Evolutionary conservation across 2,888 invertebrate species (phyloP).

Genomic region (Polydrusus cervinus): DNA sequence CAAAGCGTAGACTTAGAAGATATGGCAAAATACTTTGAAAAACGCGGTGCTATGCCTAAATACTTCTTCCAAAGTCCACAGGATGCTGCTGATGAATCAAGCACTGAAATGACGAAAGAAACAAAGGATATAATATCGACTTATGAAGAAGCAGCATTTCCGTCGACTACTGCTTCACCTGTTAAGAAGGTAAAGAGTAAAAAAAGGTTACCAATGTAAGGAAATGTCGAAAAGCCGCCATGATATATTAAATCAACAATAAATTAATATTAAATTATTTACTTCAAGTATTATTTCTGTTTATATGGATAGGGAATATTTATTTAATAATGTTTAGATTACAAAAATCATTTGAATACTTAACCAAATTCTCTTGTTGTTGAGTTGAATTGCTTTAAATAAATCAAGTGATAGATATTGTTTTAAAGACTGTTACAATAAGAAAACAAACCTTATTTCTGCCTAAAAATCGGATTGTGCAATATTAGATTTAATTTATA

Average conservation of each 20-base stretch:
- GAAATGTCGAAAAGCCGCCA: background rate
- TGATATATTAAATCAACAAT: background rate
- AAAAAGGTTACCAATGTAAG: conserved; percentile 31
- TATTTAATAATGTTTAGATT: background rate
- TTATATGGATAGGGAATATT: background rate
- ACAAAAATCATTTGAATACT: background rate
- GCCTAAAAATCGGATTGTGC: background rate
- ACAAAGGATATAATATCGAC: conserved; percentile 29
- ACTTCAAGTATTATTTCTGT: background rate
- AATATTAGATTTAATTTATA: background rate
- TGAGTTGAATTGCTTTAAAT: no score
- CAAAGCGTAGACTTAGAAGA: conserved; percentile 40
- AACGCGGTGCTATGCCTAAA: conserved; percentile 39
- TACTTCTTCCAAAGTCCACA: conserved; percentile 41
- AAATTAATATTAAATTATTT: background rate
- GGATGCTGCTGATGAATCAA: conserved; percentile 1
- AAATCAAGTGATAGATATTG: background rate
- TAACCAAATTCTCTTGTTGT: no score
- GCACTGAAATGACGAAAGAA: background rate
- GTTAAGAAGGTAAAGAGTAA: conserved; percentile 37
- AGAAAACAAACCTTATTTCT: background rate
- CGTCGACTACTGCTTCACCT: conserved; percentile 23
- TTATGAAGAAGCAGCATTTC: conserved; percentile 46
- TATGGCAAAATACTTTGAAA: conserved; percentile 48
- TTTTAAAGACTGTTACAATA: background rate